Conservation (phyloP, 64 coral and sea anemone species). For the Pocillopora damicornis region DNA sequence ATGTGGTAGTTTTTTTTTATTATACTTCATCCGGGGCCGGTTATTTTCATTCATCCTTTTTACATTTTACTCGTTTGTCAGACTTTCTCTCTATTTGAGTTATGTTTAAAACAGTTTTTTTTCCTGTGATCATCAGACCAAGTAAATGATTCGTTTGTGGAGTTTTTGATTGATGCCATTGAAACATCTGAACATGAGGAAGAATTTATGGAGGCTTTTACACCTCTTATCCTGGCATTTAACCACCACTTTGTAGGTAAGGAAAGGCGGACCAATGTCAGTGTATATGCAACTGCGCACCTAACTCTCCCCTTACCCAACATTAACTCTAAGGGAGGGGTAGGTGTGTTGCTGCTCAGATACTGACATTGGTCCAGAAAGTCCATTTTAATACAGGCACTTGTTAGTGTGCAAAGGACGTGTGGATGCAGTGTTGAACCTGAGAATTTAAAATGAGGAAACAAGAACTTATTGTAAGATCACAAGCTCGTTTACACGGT, state of each 20-base stretch:
- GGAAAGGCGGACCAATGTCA: not conserved
- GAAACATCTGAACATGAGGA: constrained; percentile 73
- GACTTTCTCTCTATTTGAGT: not conserved
- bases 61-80: not conserved
- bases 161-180: constrained; percentile 68
- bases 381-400: no score
- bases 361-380: no score
- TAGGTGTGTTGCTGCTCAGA: no score
- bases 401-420: no score
- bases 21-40: no score
- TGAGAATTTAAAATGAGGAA: no score
- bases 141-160: constrained; percentile 71
- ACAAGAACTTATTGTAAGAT: no score
- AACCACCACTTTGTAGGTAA: constrained; percentile 96
- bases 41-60: not conserved
- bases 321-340: no score
- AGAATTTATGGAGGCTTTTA: constrained; percentile 68
- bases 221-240: constrained; percentile 71
- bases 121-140: constrained; percentile 49
- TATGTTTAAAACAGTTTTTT: not conserved
- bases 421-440: no score
- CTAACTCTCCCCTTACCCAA: no score
- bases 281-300: not conserved
- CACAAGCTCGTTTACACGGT: no score
- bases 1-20: no score